phyloP scores from a whole-genome alignment of 2,888 invertebrate genomes.

The Podabrus alpinus region DNA sequence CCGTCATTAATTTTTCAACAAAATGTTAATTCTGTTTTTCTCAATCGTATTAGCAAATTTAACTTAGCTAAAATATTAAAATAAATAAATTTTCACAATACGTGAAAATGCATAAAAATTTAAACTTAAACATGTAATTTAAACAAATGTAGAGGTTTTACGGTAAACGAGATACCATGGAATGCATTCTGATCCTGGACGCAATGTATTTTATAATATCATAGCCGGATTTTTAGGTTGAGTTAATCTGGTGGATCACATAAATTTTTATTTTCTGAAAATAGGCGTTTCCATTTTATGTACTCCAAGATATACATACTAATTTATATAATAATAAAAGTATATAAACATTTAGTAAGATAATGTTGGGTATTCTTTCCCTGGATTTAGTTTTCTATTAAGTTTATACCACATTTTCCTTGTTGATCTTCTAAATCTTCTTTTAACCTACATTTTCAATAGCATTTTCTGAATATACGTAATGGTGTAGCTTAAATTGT shows the following conservation, averaged over 20 bases:
- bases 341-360: not conserved
- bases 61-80: no score
- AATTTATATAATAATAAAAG: not conserved
- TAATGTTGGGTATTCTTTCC: constrained; percentile 1
- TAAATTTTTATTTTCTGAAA: not conserved
- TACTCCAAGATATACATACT: not conserved
- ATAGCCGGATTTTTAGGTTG: not conserved
- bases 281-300: not conserved
- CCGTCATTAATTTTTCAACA: no score
- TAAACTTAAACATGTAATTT: no score
- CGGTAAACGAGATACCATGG: not conserved
- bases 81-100: no score
- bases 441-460: constrained; percentile 25
- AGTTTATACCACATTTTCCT: constrained; percentile 25
- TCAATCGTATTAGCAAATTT: no score
- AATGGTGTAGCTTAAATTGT: constrained; percentile 13
- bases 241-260: not conserved
- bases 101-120: no score
- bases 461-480: constrained; percentile 7
- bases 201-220: not conserved
- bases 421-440: constrained; percentile 25
- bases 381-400: constrained; percentile 24
- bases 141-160: not conserved
- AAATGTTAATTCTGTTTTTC: no score
- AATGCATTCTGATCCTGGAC: not conserved